phyloP scores from a whole-genome alignment of 2,113 vertebrate genomes.

The Cebidichthys violaceus region DNA sequence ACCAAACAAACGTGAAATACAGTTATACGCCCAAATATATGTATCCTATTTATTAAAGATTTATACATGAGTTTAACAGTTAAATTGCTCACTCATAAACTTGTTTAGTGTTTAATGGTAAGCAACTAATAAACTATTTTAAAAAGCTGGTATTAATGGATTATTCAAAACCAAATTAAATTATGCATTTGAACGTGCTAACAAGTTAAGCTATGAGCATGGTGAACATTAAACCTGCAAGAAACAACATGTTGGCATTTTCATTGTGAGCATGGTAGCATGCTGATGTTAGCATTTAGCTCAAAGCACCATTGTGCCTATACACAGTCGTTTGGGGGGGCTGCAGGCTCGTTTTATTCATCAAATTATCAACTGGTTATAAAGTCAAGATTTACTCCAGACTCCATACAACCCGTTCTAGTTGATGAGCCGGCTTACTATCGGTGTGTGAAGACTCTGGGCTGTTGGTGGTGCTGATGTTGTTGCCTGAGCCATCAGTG shows the following conservation, averaged over 20 bases:
- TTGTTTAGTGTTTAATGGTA: not conserved
- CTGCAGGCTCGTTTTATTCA: not conserved
- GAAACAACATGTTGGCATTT: not conserved
- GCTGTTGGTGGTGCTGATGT: constrained; percentile 55
- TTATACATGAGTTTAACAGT: not conserved
- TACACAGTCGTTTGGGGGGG: not conserved
- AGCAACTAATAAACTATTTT: not conserved
- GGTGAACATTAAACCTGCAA: not conserved
- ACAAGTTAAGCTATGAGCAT: not conserved
- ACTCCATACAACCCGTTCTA: not conserved
- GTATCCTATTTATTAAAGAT: not conserved
- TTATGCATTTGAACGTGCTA: not conserved
- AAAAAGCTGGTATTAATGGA: not conserved
- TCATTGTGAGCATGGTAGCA: not conserved
- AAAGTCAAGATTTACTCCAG: not conserved
- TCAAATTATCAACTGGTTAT: not conserved
- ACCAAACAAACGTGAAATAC: not conserved
- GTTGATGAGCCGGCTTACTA: constrained; percentile 68
- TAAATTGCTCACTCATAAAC: not conserved
- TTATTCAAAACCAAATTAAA: no score
- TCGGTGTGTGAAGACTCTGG: constrained; percentile 79
- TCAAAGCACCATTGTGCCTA: not conserved
- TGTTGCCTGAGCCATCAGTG: constrained; percentile 60
- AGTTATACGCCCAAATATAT: not conserved
- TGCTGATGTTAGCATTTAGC: not conserved